Conservation (phyloP, 1,140 invertebrate genomes). For the Drosophila truncata region DNA sequence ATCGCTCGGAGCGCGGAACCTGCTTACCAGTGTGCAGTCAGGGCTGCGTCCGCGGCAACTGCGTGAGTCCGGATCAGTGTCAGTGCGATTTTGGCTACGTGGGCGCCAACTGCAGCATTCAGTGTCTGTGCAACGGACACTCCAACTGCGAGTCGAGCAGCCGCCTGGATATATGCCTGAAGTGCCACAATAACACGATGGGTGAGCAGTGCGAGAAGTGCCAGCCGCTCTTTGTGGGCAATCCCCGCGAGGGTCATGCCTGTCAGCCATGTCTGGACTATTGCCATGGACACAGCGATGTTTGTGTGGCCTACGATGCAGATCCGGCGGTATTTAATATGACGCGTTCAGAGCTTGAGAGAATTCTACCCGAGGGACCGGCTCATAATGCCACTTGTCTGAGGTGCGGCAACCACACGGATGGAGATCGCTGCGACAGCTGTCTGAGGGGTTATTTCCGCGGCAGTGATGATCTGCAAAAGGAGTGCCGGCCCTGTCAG, state of each 20-base stretch:
- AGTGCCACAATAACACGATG: slow-evolving; percentile 97
- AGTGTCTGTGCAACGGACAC: slow-evolving; percentile 98
- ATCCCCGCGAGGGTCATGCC: slow-evolving; percentile 93
- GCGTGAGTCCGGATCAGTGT: slow-evolving; percentile 94
- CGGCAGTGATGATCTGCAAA: slow-evolving; percentile 91
- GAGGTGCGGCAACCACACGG: slow-evolving; percentile 94
- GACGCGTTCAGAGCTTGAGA: slow-evolving; percentile 86
- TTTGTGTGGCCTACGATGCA: slow-evolving; percentile 90
- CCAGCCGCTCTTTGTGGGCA: slow-evolving; percentile 94
- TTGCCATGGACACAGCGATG: slow-evolving; percentile 94
- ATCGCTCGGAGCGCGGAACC: slow-evolving; percentile 87
- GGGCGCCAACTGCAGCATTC: slow-evolving; percentile 96
- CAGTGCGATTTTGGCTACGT: slow-evolving; percentile 98
- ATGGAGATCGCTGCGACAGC: slow-evolving; percentile 92
- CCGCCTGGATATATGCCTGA: slow-evolving; percentile 91
- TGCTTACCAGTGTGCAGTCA: slow-evolving; percentile 95
- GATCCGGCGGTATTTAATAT: slow-evolving; percentile 87
- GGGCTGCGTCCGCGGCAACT: slow-evolving; percentile 95
- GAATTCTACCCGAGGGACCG: slow-evolving; percentile 88
- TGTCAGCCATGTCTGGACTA: slow-evolving; percentile 95
- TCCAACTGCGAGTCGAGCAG: slow-evolving; percentile 95
- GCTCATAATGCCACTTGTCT: slow-evolving; percentile 92
- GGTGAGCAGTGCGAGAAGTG: slow-evolving; percentile 95
- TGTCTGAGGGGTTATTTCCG: slow-evolving; percentile 95
- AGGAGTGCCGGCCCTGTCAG: slow-evolving; percentile 93